Conservation (phyloP, 1,140 invertebrate genomes). For the Hyphantria cunea region DNA sequence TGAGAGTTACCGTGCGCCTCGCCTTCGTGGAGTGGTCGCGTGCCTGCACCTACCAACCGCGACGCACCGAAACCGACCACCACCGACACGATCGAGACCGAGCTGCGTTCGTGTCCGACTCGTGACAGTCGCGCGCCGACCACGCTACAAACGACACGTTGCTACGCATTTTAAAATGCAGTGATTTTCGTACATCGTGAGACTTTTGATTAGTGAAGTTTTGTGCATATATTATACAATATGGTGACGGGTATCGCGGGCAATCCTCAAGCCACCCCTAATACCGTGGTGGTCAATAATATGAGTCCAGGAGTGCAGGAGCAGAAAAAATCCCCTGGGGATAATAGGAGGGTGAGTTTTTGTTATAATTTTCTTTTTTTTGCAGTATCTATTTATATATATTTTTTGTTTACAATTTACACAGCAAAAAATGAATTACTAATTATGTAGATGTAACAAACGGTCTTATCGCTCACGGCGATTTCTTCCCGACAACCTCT, state of each 20-base stretch:
- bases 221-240: conserved; percentile 34
- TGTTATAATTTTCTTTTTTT: neutral
- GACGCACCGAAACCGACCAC: conserved; percentile 17
- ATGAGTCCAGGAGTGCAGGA: conserved; percentile 47
- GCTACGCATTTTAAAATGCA: conserved; percentile 40
- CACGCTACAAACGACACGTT: conserved; percentile 40
- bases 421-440: too few relatives aligned
- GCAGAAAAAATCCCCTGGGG: conserved; percentile 56
- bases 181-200: conserved; percentile 37
- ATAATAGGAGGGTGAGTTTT: conserved; percentile 67
- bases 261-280: conserved; percentile 52
- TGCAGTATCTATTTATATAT: neutral
- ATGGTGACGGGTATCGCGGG: conserved; percentile 69
- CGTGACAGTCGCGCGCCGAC: conserved; percentile 66
- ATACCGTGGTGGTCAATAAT: conserved; percentile 43
- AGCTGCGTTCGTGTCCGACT: conserved; percentile 12
- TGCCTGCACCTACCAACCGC: conserved; percentile 16
- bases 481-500: too few relatives aligned
- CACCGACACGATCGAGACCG: conserved; percentile 1
- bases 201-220: conserved; percentile 33
- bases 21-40: conserved; percentile 28
- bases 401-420: too few relatives aligned
- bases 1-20: conserved; percentile 36
- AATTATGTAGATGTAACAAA: too few relatives aligned
- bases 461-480: too few relatives aligned